These are phyloP conservation scores for Ceuthmochares aereus DNA, from an alignment of 2,113 vertebrate species.

Conservation along the genomic window DNA sequence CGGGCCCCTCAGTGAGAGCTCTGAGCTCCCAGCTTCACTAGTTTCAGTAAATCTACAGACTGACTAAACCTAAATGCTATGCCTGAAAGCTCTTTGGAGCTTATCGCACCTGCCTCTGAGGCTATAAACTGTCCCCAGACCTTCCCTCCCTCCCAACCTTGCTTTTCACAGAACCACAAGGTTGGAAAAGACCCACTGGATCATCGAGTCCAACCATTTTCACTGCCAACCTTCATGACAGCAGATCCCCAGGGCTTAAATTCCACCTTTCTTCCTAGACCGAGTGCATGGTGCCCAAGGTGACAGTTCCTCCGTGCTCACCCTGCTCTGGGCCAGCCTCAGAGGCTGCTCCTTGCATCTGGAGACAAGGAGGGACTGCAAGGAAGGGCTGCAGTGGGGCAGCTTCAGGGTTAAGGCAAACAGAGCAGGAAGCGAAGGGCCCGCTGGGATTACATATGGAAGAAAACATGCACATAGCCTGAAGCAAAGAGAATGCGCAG, in stretches of 20 bases:
- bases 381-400: background rate
- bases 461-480: constrained; percentile 1
- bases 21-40: accelerated
- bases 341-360: accelerated
- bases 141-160: background rate
- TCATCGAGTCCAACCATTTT: too few relatives aligned
- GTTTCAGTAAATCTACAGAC: accelerated
- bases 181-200: too few relatives aligned
- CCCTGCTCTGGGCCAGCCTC: background rate
- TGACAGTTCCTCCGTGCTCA: background rate
- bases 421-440: background rate
- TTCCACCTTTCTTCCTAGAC: background rate
- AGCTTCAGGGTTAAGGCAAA: background rate
- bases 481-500: background rate
- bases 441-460: constrained; percentile 20
- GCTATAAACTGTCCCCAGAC: background rate
- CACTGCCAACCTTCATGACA: background rate
- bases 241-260: background rate
- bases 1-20: background rate
- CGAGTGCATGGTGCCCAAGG: background rate
- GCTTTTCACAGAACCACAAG: too few relatives aligned
- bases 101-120: background rate
- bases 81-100: background rate
- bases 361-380: background rate
- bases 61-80: background rate